These are phyloP conservation scores for Macheiramphus alcinus DNA, from an alignment of 2,113 vertebrate genomes.

Conservation along the genomic window DNA sequence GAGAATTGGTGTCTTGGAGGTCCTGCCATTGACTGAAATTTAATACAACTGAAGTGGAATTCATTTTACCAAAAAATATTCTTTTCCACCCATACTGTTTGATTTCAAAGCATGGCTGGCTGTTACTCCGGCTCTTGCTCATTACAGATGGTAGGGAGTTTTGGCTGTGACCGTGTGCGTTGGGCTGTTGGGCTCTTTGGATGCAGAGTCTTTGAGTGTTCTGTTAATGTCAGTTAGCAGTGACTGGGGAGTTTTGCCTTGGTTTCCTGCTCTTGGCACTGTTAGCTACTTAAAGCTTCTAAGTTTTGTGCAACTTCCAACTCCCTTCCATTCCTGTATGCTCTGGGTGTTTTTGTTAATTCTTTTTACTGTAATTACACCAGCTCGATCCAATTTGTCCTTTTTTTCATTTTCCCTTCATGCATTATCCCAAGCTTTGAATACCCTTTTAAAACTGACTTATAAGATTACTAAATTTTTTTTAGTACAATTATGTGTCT, in stretches of 20 bases:
- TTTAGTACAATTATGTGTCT: background rate
- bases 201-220: background rate
- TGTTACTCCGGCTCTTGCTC: background rate
- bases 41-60: background rate
- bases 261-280: background rate
- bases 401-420: background rate
- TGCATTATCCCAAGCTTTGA: background rate
- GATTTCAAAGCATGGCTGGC: background rate
- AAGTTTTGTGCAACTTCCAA: background rate
- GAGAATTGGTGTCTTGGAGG: background rate
- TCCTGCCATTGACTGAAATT: background rate
- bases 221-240: no score
- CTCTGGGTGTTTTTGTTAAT: background rate
- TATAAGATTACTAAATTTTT: background rate
- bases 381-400: background rate
- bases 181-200: background rate
- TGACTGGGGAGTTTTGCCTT: background rate
- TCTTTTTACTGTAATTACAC: background rate
- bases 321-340: background rate
- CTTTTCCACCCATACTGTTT: background rate
- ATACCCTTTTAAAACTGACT: background rate
- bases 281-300: background rate
- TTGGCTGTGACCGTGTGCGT: background rate
- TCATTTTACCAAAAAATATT: background rate
- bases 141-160: fast-evolving